Percentiles rank a stretch among this genome's conserved stretches.
These are phyloP conservation scores for Andricus curvator DNA, from an alignment of 2,888 invertebrate genomes.

Conservation along the genomic window DNA sequence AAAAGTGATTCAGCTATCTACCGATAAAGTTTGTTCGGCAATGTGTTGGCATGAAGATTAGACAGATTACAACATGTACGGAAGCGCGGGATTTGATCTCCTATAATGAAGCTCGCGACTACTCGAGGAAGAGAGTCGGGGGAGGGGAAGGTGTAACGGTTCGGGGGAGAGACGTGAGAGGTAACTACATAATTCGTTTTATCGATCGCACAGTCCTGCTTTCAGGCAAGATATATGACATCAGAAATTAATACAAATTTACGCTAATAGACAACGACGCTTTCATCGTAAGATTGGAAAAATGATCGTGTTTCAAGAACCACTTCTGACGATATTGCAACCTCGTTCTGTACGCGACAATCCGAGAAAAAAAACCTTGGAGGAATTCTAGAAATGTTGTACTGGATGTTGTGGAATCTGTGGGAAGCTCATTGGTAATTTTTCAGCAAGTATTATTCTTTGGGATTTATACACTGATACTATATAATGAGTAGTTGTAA, in stretches of 20 bases:
- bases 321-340: slow-evolving; percentile 20
- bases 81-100: slow-evolving; percentile 33
- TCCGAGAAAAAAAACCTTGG: too few species aligned
- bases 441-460: background rate
- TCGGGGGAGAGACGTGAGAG: slow-evolving; percentile 16
- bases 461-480: background rate
- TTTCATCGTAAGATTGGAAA: slow-evolving; percentile 21
- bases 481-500: background rate
- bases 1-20: slow-evolving; percentile 36
- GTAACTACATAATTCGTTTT: slow-evolving; percentile 36
- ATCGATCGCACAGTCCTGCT: slow-evolving; percentile 29
- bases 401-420: background rate
- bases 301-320: slow-evolving; percentile 24
- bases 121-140: slow-evolving; percentile 5
- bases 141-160: background rate
- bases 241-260: slow-evolving; percentile 33
- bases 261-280: slow-evolving; percentile 31
- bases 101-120: slow-evolving; percentile 40
- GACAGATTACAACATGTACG: slow-evolving; percentile 39
- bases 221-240: background rate
- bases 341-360: too few species aligned
- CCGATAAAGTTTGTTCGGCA: slow-evolving; percentile 28
- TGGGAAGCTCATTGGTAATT: background rate
- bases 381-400: slow-evolving; percentile 4
- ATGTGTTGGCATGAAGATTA: slow-evolving; percentile 39